phyloP scores from a whole-genome alignment of 2,113 vertebrate species.

The Phodopus roborovskii region DNA sequence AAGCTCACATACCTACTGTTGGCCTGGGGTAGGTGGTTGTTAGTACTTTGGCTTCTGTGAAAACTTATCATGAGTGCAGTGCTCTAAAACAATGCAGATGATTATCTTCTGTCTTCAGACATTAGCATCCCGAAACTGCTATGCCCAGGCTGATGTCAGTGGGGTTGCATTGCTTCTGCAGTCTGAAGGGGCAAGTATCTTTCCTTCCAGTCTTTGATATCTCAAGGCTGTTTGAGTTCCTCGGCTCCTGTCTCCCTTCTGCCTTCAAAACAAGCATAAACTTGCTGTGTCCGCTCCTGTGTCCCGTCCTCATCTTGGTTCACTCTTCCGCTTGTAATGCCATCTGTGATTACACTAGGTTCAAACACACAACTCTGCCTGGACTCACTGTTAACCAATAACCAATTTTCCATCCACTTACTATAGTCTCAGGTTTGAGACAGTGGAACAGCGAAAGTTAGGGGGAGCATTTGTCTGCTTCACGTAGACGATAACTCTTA shows the following conservation, averaged over 20 bases:
- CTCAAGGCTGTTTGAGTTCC: accelerated
- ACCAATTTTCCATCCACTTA: background rate
- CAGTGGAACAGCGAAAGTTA: background rate
- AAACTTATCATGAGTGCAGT: background rate
- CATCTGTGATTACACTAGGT: background rate
- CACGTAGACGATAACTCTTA: background rate
- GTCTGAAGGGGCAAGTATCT: accelerated
- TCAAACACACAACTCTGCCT: too few species aligned
- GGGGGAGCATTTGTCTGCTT: background rate
- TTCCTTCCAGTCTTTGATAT: background rate
- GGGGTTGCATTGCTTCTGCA: background rate
- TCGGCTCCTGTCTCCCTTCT: background rate
- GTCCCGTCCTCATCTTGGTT: background rate
- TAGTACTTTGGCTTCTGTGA: background rate
- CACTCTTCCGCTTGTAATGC: background rate
- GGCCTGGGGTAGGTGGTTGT: too few species aligned
- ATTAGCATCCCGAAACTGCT: background rate
- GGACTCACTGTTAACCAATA: background rate
- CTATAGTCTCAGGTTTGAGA: too few species aligned
- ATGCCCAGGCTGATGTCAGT: background rate
- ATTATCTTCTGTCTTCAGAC: background rate
- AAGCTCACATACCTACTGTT: background rate
- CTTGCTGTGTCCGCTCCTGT: background rate
- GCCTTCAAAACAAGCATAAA: background rate
- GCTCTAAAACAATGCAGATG: background rate